Base-by-base conservation (phyloP, 2,797 vertebrate species). In the Tragopan temminckii region DNA sequence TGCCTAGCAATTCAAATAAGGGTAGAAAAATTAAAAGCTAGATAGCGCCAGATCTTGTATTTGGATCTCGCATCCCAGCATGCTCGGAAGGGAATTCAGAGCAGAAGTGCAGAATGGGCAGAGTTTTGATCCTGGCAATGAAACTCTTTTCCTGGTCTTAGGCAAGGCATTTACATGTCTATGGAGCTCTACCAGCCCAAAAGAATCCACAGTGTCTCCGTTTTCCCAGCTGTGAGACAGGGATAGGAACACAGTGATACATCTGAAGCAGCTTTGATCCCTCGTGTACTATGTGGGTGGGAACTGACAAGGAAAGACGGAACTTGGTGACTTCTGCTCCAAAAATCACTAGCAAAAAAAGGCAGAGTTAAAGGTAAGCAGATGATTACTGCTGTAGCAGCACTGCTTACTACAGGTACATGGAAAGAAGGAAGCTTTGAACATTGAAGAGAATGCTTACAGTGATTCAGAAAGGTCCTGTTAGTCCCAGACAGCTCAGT, bases 121-220 rank as follows among this genome's bases (percentile, higher is more conserved):
- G 53, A 46, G 18, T 89, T 95, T 95, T 72, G 83, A 93, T 76
- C 78, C 86, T 95, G 84, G 88, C 90, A 69, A 38, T 2, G 29
- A 67, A 68, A 29, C 45, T 77, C 75, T 55, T 72, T 70, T 68
- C 62, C 24, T 7, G 72, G 84, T 87, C 58, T 95, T 71, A 85
- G 50, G 69, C 42, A 50, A 87, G 45, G 45, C 31, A 93, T 95
- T 92, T 91, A 87, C 91, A 95, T 90, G 78, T 92, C 82, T 93
- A 11, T 71, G 76, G 86, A 94, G 80, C 50, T 80, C 62, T 17
- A 46, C n/a, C 80, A 69, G 45, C 81, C 93, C 46, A 35, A 63
- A 95, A 89, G 71, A 93, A 92, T 75, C 77, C 38, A 20, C 21
- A 55, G 71, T 3, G 42, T 85, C 80, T 93, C 78, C 5, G 53